Evolutionary conservation across 2,888 invertebrate genomes (phyloP).

Genomic region (Drosophila meridiana): DNA sequence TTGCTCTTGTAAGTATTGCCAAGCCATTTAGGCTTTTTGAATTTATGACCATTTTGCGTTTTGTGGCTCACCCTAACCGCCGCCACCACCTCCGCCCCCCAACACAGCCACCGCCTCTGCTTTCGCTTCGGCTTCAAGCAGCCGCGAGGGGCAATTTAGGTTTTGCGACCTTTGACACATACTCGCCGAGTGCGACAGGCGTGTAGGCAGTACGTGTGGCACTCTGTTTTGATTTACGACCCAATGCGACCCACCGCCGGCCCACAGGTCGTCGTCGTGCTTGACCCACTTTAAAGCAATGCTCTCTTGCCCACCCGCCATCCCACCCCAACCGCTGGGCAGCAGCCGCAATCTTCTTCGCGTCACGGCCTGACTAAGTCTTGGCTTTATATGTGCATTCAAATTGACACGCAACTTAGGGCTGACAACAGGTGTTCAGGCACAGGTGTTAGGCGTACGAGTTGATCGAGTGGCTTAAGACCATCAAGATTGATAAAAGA

Average conservation of each 20-base stretch:
- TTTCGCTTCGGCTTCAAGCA: background rate
- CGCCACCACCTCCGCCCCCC: background rate
- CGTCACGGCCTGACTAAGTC: slow-evolving; percentile 14
- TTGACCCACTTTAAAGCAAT: slow-evolving; percentile 49
- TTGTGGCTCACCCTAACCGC: slow-evolving; percentile 55
- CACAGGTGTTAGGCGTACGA: background rate
- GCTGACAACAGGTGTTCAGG: slow-evolving; percentile 13
- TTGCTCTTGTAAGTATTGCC: slow-evolving; percentile 51
- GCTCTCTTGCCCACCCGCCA: background rate
- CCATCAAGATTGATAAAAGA: background rate
- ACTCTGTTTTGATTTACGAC: slow-evolving; percentile 59
- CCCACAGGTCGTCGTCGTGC: slow-evolving; percentile 33
- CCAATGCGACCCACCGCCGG: slow-evolving; percentile 17
- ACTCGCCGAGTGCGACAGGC: slow-evolving; percentile 20
- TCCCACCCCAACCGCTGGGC: background rate
- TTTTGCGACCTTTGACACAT: slow-evolving; percentile 64
- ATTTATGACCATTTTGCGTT: slow-evolving; percentile 78
- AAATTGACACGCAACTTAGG: slow-evolving; percentile 26
- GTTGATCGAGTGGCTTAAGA: slow-evolving; percentile 3
- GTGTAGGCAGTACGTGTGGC: slow-evolving; percentile 30
- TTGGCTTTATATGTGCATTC: slow-evolving; percentile 14
- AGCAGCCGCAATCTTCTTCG: background rate
- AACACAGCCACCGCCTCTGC: no score
- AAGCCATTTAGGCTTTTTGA: slow-evolving; percentile 74
- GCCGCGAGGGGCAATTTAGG: slow-evolving; percentile 55